Percentiles rank a stretch among this genome's conserved stretches.
These are phyloP conservation scores for Hippasteria phrygiana DNA, from an alignment of 53 echinoderm and acorn worm species.

Conservation along the genomic window DNA sequence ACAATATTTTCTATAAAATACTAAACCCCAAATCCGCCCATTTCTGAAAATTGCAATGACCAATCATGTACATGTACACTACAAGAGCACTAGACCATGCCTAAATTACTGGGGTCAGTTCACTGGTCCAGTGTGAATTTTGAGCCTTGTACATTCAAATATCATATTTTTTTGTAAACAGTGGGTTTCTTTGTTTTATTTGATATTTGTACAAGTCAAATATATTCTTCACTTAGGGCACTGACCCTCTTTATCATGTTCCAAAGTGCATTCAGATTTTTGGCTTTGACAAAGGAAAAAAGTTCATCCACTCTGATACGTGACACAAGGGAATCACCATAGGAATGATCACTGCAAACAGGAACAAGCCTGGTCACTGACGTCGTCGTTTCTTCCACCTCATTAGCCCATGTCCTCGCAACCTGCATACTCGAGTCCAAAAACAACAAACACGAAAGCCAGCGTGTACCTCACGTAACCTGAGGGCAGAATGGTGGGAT, in stretches of 20 bases:
- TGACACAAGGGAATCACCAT: background rate
- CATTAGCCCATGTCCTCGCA: background rate
- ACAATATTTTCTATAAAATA: too few species aligned
- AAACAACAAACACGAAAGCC: constrained; percentile 26
- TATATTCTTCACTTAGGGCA: background rate
- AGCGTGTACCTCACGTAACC: background rate
- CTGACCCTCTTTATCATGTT: background rate
- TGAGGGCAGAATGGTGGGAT: background rate
- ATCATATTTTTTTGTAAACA: too few species aligned
- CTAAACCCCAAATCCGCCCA: too few species aligned
- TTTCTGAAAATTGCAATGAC: too few species aligned
- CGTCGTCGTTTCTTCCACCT: constrained; percentile 12
- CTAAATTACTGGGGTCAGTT: too few species aligned
- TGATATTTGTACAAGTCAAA: too few species aligned
- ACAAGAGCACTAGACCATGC: too few species aligned
- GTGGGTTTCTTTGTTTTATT: too few species aligned
- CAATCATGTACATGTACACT: too few species aligned
- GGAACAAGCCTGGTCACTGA: constrained; percentile 1
- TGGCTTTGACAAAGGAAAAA: background rate
- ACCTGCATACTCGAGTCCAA: background rate
- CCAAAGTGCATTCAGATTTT: background rate
- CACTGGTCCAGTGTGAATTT: too few species aligned
- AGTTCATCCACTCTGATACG: background rate
- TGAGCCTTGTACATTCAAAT: too few species aligned
- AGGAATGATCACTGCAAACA: background rate